Conservation (phyloP, 2,888 invertebrate species). For the Cataglyphis cursor region DNA sequence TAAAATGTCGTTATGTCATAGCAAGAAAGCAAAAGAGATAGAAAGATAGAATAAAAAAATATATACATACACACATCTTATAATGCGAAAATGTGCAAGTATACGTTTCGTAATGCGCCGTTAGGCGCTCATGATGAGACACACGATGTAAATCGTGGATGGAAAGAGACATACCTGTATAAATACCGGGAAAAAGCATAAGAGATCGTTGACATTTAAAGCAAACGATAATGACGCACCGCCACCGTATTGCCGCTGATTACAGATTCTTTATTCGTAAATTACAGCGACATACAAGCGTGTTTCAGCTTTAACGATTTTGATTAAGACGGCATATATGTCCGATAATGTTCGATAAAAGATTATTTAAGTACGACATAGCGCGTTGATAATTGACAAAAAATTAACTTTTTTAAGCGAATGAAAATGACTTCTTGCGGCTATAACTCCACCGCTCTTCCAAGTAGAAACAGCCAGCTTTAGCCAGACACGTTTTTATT, state of each 20-base stretch:
- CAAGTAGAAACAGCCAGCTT: slow-evolving; percentile 9
- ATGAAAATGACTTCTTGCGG: background rate
- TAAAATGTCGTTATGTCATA: slow-evolving; percentile 54
- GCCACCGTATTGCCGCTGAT: slow-evolving; percentile 61
- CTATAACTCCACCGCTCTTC: background rate
- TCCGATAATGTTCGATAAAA: background rate
- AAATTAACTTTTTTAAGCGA: slow-evolving; percentile 5
- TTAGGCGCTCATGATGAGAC: slow-evolving; percentile 72
- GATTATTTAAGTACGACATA: background rate
- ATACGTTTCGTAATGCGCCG: slow-evolving; percentile 69
- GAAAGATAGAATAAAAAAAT: background rate
- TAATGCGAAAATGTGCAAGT: slow-evolving; percentile 45
- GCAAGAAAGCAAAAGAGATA: background rate
- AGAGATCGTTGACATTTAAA: slow-evolving; percentile 82
- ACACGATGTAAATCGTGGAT: slow-evolving; percentile 74
- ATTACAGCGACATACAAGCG: slow-evolving; percentile 4
- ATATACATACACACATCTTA: background rate
- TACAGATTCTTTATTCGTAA: slow-evolving; percentile 67
- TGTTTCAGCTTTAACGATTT: background rate
- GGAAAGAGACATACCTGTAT: slow-evolving; percentile 72
- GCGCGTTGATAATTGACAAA: background rate
- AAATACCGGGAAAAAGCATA: slow-evolving; percentile 71
- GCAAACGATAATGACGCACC: slow-evolving; percentile 77
- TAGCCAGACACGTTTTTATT: slow-evolving; percentile 20
- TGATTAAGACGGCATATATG: background rate